These are phyloP conservation scores for Scotopteryx bipunctaria DNA, from an alignment of 2,888 invertebrate species.

Conservation along the genomic window DNA sequence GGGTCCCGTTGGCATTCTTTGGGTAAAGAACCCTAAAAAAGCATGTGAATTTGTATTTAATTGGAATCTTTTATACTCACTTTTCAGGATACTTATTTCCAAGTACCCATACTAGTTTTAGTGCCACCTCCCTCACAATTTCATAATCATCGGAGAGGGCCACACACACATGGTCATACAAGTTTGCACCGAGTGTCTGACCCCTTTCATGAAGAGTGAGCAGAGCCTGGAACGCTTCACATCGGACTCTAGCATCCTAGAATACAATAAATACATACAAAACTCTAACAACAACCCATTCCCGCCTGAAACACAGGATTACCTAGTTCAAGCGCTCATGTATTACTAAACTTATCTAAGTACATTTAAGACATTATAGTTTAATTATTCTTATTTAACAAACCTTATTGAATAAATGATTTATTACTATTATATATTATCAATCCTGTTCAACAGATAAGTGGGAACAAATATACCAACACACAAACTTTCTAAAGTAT, in stretches of 20 bases:
- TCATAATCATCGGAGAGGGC: conserved; percentile 96
- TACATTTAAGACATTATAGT: too few relatives aligned
- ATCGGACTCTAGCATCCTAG: conserved; percentile 95
- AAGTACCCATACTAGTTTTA: conserved; percentile 93
- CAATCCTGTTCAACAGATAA: too few relatives aligned
- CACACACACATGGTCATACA: conserved; percentile 86
- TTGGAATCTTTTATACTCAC: conserved; percentile 78
- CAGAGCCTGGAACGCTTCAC: conserved; percentile 94
- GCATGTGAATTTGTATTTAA: too few relatives aligned
- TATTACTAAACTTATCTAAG: too few relatives aligned
- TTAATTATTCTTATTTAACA: too few relatives aligned
- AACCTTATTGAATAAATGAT: too few relatives aligned
- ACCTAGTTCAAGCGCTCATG: too few relatives aligned
- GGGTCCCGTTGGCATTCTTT: too few relatives aligned
- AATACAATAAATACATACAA: conserved; percentile 38
- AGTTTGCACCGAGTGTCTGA: conserved; percentile 87
- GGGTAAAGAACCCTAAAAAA: too few relatives aligned
- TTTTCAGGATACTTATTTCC: conserved; percentile 94
- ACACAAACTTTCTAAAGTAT: not conserved
- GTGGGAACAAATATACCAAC: not conserved
- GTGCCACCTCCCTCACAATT: conserved; percentile 93
- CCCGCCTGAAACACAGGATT: too few relatives aligned
- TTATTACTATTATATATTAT: too few relatives aligned
- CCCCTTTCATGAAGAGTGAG: conserved; percentile 92
- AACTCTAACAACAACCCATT: too few relatives aligned